A percentile compares a stretch with the other conserved stretches of the same genome.
Evolutionary conservation across 1,140 invertebrate species (phyloP).

Genomic region (Aphaenogaster rudis): DNA sequence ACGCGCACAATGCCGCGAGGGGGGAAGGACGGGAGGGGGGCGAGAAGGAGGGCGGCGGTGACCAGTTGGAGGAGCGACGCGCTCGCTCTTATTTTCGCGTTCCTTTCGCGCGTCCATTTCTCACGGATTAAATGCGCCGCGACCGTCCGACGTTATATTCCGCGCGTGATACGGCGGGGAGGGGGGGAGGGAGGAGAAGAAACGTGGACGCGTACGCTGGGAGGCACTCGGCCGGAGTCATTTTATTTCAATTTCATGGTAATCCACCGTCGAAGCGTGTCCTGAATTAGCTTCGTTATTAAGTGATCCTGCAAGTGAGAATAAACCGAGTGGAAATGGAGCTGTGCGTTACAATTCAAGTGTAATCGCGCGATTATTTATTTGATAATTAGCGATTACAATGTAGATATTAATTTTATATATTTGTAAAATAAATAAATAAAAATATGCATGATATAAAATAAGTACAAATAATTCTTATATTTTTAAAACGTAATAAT

Average conservation of each 20-base stretch:
- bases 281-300: slow-evolving; percentile 15
- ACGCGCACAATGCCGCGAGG: background rate
- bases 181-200: background rate
- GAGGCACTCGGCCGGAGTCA: background rate
- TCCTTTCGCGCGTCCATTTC: slow-evolving; percentile 36
- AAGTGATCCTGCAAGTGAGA: background rate
- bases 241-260: slow-evolving; percentile 45
- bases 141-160: background rate
- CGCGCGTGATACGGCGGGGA: background rate
- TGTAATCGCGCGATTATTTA: background rate
- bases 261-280: slow-evolving; percentile 23
- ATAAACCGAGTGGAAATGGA: background rate
- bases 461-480: too few relatives aligned
- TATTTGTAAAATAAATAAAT: background rate
- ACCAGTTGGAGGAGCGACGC: background rate
- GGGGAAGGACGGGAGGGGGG: background rate
- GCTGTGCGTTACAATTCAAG: background rate
- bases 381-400: background rate
- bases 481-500: too few relatives aligned
- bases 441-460: too few relatives aligned
- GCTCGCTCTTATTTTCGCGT: slow-evolving; percentile 39
- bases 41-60: too few relatives aligned
- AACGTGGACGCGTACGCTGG: background rate
- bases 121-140: slow-evolving; percentile 46
- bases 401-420: background rate